Evolutionary conservation across 2,113 vertebrate genomes (phyloP).

Genomic region (Thalassarche chlororhynchos): DNA sequence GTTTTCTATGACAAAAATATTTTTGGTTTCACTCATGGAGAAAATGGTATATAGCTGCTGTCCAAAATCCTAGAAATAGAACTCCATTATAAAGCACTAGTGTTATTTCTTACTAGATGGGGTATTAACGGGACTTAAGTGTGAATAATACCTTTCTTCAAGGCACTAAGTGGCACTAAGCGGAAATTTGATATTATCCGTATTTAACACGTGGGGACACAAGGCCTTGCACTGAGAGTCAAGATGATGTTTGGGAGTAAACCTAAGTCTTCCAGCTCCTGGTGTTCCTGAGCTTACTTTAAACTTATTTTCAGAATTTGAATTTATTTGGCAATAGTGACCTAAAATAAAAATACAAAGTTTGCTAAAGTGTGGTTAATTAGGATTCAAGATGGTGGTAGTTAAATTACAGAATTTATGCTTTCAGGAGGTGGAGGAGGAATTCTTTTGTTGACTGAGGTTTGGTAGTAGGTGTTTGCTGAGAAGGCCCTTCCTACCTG

Average conservation of each 20-base stretch:
- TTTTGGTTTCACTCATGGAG: not conserved
- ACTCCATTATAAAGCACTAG: not conserved
- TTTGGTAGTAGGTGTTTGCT: not conserved
- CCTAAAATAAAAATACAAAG: not conserved
- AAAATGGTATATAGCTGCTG: not conserved
- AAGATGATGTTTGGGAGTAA: not conserved
- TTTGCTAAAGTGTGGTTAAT: not conserved
- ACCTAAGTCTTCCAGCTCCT: not conserved
- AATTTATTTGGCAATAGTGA: not conserved
- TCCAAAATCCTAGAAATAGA: not conserved
- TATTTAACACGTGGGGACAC: rapidly evolving
- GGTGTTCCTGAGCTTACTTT: not conserved
- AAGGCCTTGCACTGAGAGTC: not conserved
- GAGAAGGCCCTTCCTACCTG: not conserved
- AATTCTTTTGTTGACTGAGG: not conserved
- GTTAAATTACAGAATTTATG: not conserved
- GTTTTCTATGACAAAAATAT: not conserved
- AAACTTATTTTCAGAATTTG: not conserved
- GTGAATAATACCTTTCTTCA: not conserved
- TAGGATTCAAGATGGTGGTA: not conserved
- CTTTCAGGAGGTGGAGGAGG: not conserved
- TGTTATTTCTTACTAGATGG: not conserved
- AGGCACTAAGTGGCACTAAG: not conserved
- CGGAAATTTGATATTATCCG: rapidly evolving
- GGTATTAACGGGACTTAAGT: not conserved